Conservation (phyloP, 2,888 invertebrate genomes). For the Athetis lepigone region DNA sequence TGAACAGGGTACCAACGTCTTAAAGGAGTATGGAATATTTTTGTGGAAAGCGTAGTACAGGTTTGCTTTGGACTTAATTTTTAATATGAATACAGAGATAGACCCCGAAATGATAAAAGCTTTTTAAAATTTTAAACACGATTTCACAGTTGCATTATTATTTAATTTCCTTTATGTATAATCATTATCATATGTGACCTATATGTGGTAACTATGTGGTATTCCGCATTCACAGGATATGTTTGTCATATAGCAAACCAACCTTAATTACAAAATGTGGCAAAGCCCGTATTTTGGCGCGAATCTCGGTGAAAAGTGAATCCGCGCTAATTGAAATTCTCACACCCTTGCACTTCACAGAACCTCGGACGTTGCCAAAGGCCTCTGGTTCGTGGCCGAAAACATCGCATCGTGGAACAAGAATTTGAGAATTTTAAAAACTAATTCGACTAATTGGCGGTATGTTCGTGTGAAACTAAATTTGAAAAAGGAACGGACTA, state of each 20-base stretch:
- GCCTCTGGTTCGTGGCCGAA: slow-evolving; percentile 42
- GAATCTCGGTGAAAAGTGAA: slow-evolving; percentile 66
- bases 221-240: slow-evolving; percentile 25
- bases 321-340: slow-evolving; percentile 70
- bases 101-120: not conserved
- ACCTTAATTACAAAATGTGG: slow-evolving; percentile 59
- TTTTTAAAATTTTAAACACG: slow-evolving; percentile 2
- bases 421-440: slow-evolving; percentile 37
- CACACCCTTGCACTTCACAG: slow-evolving; percentile 62
- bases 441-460: slow-evolving; percentile 46
- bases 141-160: not conserved
- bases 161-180: slow-evolving; percentile 1
- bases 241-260: slow-evolving; percentile 50
- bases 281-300: slow-evolving; percentile 55
- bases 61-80: slow-evolving; percentile 19
- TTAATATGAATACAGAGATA: slow-evolving; percentile 35
- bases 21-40: slow-evolving; percentile 33
- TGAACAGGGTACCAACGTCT: slow-evolving; percentile 20
- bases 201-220: slow-evolving; percentile 6
- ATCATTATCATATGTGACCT: slow-evolving; percentile 12
- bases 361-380: slow-evolving; percentile 62
- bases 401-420: slow-evolving; percentile 41
- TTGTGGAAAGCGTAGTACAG: slow-evolving; percentile 1
- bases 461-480: slow-evolving; percentile 23
- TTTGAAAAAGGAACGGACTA: slow-evolving; percentile 34